Base-by-base conservation (phyloP, 2,113 vertebrate species). In the Tachuris rubrigastra region DNA sequence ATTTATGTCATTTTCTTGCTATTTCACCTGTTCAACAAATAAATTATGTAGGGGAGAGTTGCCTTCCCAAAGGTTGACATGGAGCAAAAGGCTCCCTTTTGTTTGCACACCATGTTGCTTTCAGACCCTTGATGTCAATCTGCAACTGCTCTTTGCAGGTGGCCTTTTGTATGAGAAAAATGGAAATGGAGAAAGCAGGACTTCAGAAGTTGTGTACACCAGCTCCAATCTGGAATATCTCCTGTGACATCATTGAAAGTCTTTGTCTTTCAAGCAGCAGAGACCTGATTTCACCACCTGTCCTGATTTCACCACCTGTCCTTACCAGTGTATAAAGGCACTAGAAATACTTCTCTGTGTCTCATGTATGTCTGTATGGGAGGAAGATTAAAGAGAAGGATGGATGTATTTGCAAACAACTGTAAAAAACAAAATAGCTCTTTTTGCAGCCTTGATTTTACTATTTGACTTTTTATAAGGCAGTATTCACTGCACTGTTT, bases 21-120 rank as follows among this genome's bases (percentile, higher is more conserved):
- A 16, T 19, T 46, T 88, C 28, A 44, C 47, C 16, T 59, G 23
- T 86, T 84, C 23, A 87, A 42, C 14, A 8, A 66, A 30, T 33
- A 87, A 53, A 77, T 87, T 46, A 24, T 28, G 17, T 30, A 5
- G 5, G 16, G 7, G 4, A 73, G 5, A 79, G 85, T 4, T 65
- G 22, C 31, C 15, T 76, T 73, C 46, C 44, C 30, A 62, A 69
- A 76, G 4, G 10, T 17, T 77, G 59, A 7, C 10, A 17, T 5
- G 22, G 31, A 21, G 5, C 37, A 53, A 53, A 75, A 78, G 2
- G 3, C 12, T 85, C 35, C 22, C 22, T 56, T 65, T 37, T 31
- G 9, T n/a, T 50, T 49, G 14, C 37, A 28, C 1, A 1, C 5
- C 3, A 1, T 1, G 1, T 13, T 85, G 19, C 16, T 62, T 85